Conservation (phyloP, 2,888 invertebrate genomes). For the Nomada ruficornis region DNA sequence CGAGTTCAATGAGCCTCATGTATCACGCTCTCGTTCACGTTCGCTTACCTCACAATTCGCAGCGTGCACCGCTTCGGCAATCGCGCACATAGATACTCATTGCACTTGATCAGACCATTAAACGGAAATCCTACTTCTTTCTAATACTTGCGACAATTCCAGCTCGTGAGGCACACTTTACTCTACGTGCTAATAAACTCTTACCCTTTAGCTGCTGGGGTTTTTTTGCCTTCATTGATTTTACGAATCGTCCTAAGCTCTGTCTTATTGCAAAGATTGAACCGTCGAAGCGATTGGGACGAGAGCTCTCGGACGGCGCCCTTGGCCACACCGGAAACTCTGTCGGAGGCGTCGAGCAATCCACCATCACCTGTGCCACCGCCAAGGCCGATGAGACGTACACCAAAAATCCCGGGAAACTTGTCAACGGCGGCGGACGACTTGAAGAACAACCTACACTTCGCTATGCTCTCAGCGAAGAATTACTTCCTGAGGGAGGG, state of each 20-base stretch:
- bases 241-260: background rate
- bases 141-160: slow-evolving; percentile 8
- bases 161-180: slow-evolving; percentile 17
- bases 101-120: slow-evolving; percentile 40
- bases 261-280: slow-evolving; percentile 45
- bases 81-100: slow-evolving; percentile 55
- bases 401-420: slow-evolving; percentile 88
- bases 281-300: slow-evolving; percentile 76
- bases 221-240: background rate
- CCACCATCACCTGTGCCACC: slow-evolving; percentile 88
- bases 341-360: slow-evolving; percentile 92
- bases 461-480: slow-evolving; percentile 82
- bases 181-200: background rate
- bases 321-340: slow-evolving; percentile 92
- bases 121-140: background rate
- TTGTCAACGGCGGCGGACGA: slow-evolving; percentile 89
- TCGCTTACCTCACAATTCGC: slow-evolving; percentile 64
- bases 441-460: slow-evolving; percentile 85
- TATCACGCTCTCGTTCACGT: slow-evolving; percentile 61
- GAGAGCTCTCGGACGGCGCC: slow-evolving; percentile 87
- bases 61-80: slow-evolving; percentile 57
- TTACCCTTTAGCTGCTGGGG: slow-evolving; percentile 15
- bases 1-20: slow-evolving; percentile 19
- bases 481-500: slow-evolving; percentile 80
- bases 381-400: slow-evolving; percentile 87